Evolutionary conservation across 2,888 invertebrate species (phyloP), one percentile per base, ranked within the genome.

Genomic region (Luperina nickerlii): DNA sequence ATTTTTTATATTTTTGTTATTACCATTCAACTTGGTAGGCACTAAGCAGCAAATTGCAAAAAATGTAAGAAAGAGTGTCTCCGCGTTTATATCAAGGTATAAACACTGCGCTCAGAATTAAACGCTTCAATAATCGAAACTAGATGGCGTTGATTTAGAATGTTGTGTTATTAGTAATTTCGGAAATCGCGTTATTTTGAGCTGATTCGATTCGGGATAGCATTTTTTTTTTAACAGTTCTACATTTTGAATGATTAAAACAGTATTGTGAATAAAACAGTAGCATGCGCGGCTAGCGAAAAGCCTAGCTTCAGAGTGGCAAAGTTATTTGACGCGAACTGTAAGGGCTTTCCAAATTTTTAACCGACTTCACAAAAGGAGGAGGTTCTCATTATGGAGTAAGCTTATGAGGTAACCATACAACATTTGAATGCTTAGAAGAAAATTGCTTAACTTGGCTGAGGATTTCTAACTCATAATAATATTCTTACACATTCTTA

Each of bases 81-180:
- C 20, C 32, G 63, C 38, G 32, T 38, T 65, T 65, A 38, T 8
- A 24, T 4, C 24, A 66, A 38, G 63, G 9, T 63, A 20, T 63
- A 32, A 18, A 32, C 8, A 42, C n/a, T 18, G 42, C 67, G 42
- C n/a, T 15, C 8, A 24, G 20, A 2, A 20, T 42, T 67, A 18
- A 69, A 69, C 8, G 6, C 3, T 79, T 67, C 13, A 27, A 4
- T 15, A n/a, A 32, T 32, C 2, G 11, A 71, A 71, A 62, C 62
- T 32, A 79, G 78, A 79, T 81, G 78, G 81, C 78, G 78, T 81
- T 81, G 24, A 32, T 51, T 51, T 69, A 11, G 3, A 54, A 18
- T 38, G 5, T 57, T n/a, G 38, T 57, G 15, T 18, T 38, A n/a
- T 18, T 38, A 9, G 0, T 8, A 54, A 9, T 54, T 70, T 18